A percentile compares a stretch with the other conserved stretches of the same genome.
Conservation (phyloP, 2,888 invertebrate genomes). For the Cheilosia vulpina region DNA sequence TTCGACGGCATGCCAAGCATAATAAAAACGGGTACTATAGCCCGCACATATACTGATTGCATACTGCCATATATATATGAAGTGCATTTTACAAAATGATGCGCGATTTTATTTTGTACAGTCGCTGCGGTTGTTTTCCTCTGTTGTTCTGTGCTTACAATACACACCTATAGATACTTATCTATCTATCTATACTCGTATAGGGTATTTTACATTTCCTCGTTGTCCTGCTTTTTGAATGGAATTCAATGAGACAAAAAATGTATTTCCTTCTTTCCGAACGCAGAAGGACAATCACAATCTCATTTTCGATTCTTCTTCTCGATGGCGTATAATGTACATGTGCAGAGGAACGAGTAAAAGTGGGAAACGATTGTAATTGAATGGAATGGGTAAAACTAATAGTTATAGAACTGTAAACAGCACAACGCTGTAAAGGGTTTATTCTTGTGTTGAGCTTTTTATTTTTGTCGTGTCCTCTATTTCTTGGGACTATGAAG, state of each 20-base stretch:
- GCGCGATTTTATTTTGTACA: conserved; percentile 33
- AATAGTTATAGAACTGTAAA: conserved; percentile 61
- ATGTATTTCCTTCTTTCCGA: conserved; percentile 26
- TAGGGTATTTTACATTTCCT: conserved; percentile 8
- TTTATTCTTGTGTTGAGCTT: neutral
- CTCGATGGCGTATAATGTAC: neutral
- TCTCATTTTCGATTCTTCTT: neutral
- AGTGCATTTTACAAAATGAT: conserved; percentile 46
- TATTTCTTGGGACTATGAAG: neutral
- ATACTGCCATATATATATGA: neutral
- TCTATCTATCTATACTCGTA: neutral
- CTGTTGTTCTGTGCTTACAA: conserved; percentile 38
- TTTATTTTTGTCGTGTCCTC: neutral
- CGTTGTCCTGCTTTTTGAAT: conserved; percentile 52
- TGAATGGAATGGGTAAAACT: conserved; percentile 57
- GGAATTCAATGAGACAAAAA: conserved; percentile 49
- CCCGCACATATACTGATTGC: neutral
- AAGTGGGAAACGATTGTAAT: conserved; percentile 55
- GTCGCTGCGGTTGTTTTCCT: conserved; percentile 4
- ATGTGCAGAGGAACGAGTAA: neutral
- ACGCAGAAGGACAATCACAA: conserved; percentile 33
- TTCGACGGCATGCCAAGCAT: neutral
- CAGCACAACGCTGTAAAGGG: conserved; percentile 44
- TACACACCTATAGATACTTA: conserved; percentile 13
- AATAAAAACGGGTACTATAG: neutral